A percentile compares a stretch with the other conserved stretches of the same genome.
Conservation (phyloP, 2,888 invertebrate species). For the Ochropacha duplaris region DNA sequence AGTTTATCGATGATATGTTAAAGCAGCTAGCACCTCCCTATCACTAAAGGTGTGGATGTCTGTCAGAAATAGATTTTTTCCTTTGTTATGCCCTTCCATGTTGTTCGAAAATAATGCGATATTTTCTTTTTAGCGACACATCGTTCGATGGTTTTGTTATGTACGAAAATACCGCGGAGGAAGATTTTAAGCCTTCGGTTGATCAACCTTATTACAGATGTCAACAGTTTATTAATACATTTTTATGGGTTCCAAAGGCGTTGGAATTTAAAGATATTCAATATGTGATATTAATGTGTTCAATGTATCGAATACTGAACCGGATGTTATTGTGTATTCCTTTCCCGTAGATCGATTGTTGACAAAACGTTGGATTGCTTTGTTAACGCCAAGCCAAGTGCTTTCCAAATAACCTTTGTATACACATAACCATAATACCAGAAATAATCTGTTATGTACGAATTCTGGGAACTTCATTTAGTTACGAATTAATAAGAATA, state of each 20-base stretch:
- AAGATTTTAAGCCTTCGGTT: background rate
- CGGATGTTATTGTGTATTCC: conserved; percentile 58
- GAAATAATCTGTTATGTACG: background rate
- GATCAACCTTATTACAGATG: background rate
- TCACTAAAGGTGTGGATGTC: conserved; percentile 37
- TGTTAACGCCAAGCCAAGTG: conserved; percentile 13
- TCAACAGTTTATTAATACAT: background rate
- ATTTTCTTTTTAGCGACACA: too few relatives aligned
- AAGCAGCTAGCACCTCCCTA: conserved; percentile 36
- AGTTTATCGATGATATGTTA: conserved; percentile 43
- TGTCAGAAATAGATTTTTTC: conserved; percentile 46
- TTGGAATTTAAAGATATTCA: background rate
- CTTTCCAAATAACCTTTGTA: conserved; percentile 14
- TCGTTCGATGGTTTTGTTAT: too few relatives aligned
- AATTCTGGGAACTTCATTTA: background rate
- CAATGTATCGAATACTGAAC: conserved; percentile 23
- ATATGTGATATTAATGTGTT: background rate
- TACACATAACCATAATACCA: conserved; percentile 9
- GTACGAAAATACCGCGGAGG: too few relatives aligned
- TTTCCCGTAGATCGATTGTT: conserved; percentile 42
- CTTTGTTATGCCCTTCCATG: conserved; percentile 5
- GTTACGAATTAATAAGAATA: background rate
- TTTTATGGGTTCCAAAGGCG: background rate
- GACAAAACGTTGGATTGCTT: conserved; percentile 46
- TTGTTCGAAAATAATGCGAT: too few relatives aligned